phyloP scores from a whole-genome alignment of 2,797 vertebrate species.

The Hemibagrus guttatus region DNA sequence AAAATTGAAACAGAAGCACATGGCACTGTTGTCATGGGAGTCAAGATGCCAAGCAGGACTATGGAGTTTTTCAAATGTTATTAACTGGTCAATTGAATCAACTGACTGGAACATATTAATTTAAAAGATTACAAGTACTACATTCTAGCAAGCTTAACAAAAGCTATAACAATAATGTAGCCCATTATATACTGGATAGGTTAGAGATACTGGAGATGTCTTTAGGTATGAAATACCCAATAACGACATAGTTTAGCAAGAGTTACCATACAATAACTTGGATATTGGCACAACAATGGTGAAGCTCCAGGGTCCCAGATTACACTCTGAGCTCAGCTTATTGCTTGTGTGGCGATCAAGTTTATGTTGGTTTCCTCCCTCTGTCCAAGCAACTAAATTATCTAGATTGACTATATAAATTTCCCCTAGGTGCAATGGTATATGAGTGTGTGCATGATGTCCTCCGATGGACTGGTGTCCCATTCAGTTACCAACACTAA shows the following conservation, averaged over 20 bases:
- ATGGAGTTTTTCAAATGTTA: background rate
- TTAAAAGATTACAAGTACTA: background rate
- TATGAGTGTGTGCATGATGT: background rate
- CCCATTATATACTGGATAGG: background rate
- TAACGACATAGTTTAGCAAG: background rate
- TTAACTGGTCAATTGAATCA: constrained; percentile 1
- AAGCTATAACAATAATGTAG: background rate
- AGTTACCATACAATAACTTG: background rate
- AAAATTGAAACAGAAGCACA: background rate
- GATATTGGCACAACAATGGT: background rate
- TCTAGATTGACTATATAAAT: background rate
- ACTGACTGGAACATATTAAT: background rate
- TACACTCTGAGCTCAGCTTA: background rate
- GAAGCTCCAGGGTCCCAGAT: background rate
- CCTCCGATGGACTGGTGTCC: no score
- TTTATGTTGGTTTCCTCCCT: background rate
- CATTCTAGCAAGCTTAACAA: background rate
- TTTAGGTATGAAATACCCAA: background rate
- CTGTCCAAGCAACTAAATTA: background rate
- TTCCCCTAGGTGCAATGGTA: background rate
- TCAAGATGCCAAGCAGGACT: background rate
- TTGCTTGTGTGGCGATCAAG: background rate
- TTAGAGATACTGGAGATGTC: background rate
- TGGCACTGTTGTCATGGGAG: constrained; percentile 10
- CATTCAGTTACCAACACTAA: background rate